Conservation (phyloP, 1,140 invertebrate species). For the Ceratina japonica region DNA sequence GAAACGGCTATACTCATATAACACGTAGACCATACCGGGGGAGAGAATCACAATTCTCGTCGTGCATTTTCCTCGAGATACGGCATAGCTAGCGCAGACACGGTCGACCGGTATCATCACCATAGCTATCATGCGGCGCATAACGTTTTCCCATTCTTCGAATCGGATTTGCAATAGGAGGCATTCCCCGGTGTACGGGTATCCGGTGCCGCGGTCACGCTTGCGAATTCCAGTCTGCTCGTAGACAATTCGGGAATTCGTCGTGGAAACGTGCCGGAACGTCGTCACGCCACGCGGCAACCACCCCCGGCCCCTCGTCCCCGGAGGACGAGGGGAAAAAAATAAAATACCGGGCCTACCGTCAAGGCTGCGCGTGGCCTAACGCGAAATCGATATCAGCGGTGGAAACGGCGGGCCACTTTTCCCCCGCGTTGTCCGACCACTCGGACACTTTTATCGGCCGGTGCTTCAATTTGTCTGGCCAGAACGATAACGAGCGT, state of each 20-base stretch:
- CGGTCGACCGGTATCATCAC: neutral
- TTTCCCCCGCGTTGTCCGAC: neutral
- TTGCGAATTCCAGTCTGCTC: conserved; percentile 3
- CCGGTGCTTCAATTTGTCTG: conserved; percentile 34
- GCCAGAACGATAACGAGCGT: conserved; percentile 41
- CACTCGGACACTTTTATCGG: conserved; percentile 47
- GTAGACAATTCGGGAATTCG: neutral
- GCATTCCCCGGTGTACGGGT: neutral
- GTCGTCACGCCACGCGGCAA: neutral
- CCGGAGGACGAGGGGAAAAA: neutral
- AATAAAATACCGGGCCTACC: conserved; percentile 28
- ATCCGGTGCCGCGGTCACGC: conserved; percentile 6
- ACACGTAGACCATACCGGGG: neutral
- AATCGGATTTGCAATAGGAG: conserved; percentile 12
- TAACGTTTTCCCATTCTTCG: conserved; percentile 30
- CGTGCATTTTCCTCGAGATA: neutral
- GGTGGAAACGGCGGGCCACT: neutral
- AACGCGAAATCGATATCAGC: conserved; percentile 55
- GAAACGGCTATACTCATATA: neutral
- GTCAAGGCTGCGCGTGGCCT: conserved; percentile 50
- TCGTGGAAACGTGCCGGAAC: neutral
- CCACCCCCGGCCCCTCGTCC: neutral
- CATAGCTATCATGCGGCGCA: neutral
- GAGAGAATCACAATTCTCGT: neutral
- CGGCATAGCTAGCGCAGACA: neutral